These are phyloP conservation scores for Drosophila lutescens DNA, from an alignment of 2,888 invertebrate genomes.

Conservation along the genomic window DNA sequence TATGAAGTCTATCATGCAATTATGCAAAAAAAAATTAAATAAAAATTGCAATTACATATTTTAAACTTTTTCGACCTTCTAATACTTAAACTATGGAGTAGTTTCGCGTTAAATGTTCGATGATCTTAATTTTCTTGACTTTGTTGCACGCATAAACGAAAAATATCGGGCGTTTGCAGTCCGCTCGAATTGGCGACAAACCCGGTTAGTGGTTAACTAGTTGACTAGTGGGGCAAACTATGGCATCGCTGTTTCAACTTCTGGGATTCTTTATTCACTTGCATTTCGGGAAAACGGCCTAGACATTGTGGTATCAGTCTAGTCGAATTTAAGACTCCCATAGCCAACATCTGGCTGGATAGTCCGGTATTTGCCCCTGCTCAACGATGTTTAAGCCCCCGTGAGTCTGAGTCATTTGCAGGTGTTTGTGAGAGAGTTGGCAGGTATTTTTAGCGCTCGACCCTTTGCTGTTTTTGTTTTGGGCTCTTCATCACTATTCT, in stretches of 20 bases:
- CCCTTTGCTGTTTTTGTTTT: conserved; percentile 48
- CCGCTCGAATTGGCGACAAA: conserved; percentile 1
- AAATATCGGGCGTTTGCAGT: neutral
- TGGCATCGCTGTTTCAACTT: conserved; percentile 1
- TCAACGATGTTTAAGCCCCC: conserved; percentile 47
- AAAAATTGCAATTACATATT: no score
- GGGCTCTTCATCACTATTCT: conserved; percentile 18
- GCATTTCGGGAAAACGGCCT: neutral
- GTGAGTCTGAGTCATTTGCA: conserved; percentile 63
- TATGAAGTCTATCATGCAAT: no score
- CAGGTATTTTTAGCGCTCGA: conserved; percentile 60
- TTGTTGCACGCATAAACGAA: conserved; percentile 10
- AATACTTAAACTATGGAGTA: no score
- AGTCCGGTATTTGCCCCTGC: conserved; percentile 27
- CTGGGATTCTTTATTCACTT: conserved; percentile 1
- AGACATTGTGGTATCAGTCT: neutral
- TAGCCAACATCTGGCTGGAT: conserved; percentile 57
- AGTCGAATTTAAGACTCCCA: conserved; percentile 1
- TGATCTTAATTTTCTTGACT: neutral
- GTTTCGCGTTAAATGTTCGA: no score
- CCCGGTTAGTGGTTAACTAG: conserved; percentile 23
- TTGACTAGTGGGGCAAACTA: neutral
- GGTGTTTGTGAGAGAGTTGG: conserved; percentile 32
- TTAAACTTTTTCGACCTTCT: no score
- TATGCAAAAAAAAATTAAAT: no score